A percentile compares a stretch with the other conserved stretches of the same genome.
These are phyloP conservation scores for Poeciliopsis prolifica DNA, from an alignment of 2,113 vertebrate species.

Conservation along the genomic window DNA sequence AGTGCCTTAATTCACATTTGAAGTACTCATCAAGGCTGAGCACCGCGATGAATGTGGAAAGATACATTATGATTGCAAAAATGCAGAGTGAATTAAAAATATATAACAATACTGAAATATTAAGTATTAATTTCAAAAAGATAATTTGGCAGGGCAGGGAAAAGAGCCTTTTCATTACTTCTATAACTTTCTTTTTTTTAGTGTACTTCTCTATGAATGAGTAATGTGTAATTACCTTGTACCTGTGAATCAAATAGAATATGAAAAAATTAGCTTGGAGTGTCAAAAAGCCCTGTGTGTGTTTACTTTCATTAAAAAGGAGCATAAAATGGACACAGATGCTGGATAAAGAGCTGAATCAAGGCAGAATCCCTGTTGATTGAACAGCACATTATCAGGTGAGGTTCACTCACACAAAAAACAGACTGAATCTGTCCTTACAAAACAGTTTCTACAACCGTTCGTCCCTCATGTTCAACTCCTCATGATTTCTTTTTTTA, in stretches of 20 bases:
- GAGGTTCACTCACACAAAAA: constrained; percentile 25
- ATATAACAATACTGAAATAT: constrained; percentile 84
- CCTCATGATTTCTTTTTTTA: constrained; percentile 17
- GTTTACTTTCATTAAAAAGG: constrained; percentile 34
- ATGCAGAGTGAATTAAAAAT: constrained; percentile 83
- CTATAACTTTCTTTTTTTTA: constrained; percentile 50
- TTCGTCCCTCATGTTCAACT: constrained; percentile 31
- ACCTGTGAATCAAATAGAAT: constrained; percentile 40
- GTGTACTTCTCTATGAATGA: constrained; percentile 42
- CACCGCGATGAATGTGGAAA: constrained; percentile 78
- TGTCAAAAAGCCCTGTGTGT: constrained; percentile 2
- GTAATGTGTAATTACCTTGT: constrained; percentile 60
- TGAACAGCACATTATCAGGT: constrained; percentile 19
- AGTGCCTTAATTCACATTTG: constrained; percentile 85
- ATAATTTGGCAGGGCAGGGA: constrained; percentile 71
- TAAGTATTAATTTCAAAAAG: constrained; percentile 82
- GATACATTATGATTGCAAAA: constrained; percentile 85
- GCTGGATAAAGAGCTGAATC: constrained; percentile 10
- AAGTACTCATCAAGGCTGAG: constrained; percentile 83
- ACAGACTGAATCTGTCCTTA: constrained; percentile 34
- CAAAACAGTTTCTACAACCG: constrained; percentile 24
- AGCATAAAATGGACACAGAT: constrained; percentile 19
- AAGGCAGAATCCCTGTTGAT: constrained; percentile 35
- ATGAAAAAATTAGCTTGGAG: constrained; percentile 33
- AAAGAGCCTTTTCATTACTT: constrained; percentile 76